Conservation (phyloP, 2,113 vertebrate species). For the Coregonus clupeaformis region DNA sequence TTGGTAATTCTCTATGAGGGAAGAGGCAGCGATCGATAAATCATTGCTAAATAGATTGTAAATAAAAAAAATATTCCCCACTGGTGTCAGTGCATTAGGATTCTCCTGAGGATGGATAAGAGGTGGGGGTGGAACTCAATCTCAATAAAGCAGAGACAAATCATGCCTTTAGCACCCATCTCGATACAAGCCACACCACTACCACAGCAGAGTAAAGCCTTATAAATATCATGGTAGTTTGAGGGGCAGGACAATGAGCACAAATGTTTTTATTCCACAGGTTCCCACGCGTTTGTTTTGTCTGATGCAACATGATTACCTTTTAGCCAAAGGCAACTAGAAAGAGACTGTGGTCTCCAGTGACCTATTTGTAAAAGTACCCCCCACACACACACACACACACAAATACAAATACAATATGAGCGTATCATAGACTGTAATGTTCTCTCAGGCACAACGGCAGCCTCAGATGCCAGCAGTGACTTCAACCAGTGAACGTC, state of each 20-base stretch:
- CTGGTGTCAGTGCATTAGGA: constrained; percentile 94
- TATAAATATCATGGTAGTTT: constrained; percentile 19
- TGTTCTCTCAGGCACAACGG: neutral
- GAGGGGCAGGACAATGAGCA: neutral
- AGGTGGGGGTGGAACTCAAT: constrained; percentile 77
- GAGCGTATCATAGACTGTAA: neutral
- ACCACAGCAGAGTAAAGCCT: neutral
- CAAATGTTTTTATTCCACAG: neutral
- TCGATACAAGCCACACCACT: constrained; percentile 67
- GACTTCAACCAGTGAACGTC: constrained; percentile 12
- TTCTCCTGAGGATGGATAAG: constrained; percentile 76
- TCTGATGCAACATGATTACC: neutral
- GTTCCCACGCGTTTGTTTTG: neutral
- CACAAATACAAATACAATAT: neutral
- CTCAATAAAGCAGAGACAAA: constrained; percentile 88
- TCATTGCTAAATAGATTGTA: constrained; percentile 99
- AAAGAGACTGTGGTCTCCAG: neutral
- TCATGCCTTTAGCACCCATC: constrained; percentile 83
- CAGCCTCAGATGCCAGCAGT: neutral
- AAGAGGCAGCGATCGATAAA: constrained; percentile 93
- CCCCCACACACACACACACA: no score
- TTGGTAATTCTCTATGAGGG: constrained; percentile 98
- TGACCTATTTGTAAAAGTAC: constrained; percentile 14
- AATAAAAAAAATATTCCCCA: constrained; percentile 82
- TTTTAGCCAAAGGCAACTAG: constrained; percentile 17